Evolutionary conservation across 1,140 invertebrate species (phyloP).

Genomic region (Doryteuthis pealeii): DNA sequence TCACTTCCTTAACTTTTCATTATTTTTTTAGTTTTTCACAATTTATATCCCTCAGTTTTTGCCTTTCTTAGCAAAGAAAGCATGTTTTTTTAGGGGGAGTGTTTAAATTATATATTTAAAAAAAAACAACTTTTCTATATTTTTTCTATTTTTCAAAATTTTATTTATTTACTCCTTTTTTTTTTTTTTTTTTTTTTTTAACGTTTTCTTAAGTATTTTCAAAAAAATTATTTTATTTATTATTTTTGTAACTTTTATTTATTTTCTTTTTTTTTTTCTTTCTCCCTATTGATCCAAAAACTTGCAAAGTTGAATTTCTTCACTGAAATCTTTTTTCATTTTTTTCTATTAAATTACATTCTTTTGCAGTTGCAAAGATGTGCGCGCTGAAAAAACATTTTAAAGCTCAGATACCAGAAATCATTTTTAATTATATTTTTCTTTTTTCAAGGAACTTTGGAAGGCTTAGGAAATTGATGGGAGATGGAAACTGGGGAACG

Average conservation of each 20-base stretch:
- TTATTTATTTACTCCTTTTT: too few relatives aligned
- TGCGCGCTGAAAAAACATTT: slow-evolving; percentile 7
- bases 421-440: neutral
- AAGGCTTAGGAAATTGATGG: too few relatives aligned
- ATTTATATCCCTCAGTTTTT: neutral
- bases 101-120: neutral
- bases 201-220: too few relatives aligned
- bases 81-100: neutral
- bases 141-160: too few relatives aligned
- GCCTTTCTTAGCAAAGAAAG: neutral
- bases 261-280: too few relatives aligned
- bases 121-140: too few relatives aligned
- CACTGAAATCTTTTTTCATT: slow-evolving; percentile 7
- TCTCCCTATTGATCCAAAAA: neutral
- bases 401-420: neutral
- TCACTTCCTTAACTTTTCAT: neutral
- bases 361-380: slow-evolving; percentile 15
- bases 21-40: neutral
- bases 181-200: too few relatives aligned
- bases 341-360: slow-evolving; percentile 4
- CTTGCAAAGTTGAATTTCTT: slow-evolving; percentile 1
- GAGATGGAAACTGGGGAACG: too few relatives aligned
- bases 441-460: too few relatives aligned
- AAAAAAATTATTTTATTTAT: too few relatives aligned
- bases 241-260: too few relatives aligned